Evolutionary conservation across 2,113 vertebrate genomes (phyloP), one percentile per base, ranked within the genome.

Genomic region (Engystomops pustulosus): DNA sequence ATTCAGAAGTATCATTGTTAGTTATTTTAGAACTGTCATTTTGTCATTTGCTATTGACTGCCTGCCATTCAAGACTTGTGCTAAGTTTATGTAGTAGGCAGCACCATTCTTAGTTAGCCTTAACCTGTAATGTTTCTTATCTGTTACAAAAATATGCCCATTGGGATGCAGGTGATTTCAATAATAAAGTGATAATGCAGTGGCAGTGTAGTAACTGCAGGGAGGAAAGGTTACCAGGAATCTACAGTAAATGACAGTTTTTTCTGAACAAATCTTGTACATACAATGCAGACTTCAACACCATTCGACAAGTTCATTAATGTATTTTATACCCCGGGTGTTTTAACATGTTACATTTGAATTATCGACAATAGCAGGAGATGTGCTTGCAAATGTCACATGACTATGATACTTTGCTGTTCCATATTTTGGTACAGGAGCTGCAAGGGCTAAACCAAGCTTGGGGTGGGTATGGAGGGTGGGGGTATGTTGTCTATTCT

Each of bases 1-100:
- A 69, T 25, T 62, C 30, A 41, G 45, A 80, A n/a, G 12, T 80
- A 32, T 65, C 41, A 67, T 60, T 47, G 78, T 80, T 80, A 80
- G 71, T 77, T 77, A 75, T 60, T 20, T 18, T 83, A 83, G 55
- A 45, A 75, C 65, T 80, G 62, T 80, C 45, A 23, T 58, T 81
- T 70, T 72, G 70, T 45, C 38, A 83, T 74, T 62, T 74, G 69
- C 70, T 75, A 41, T 62, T 11, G 11, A 49, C 81, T 83, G 69
- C 70, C 81, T 83, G 49, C n/a, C 67, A 38, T 81, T 81, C 49
- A 18, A 38, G 65, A 51, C 20, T 74, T 75, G 23, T 75, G 25
- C 36, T 34, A 75, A 30, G 69, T 82, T 72, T 51, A 47, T 53
- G 62, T 34, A 51, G 60, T 49, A 45, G 53, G 62, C 60, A 69